A percentile compares a stretch with the other conserved stretches of the same genome.
Conservation (phyloP, 2,797 vertebrate species). For the Bufotes viridis region DNA sequence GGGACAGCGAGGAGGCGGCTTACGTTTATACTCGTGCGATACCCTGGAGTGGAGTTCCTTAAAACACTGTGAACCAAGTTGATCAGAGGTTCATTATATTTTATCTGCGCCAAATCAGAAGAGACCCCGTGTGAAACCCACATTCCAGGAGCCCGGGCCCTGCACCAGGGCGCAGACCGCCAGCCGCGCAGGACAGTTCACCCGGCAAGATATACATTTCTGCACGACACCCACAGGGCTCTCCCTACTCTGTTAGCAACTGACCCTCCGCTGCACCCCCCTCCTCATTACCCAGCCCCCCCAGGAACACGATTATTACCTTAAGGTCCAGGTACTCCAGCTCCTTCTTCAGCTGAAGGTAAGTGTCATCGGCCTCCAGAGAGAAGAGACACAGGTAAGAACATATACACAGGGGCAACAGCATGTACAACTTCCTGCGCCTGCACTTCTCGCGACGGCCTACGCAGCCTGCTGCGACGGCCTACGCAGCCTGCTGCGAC, state of each 20-base stretch:
- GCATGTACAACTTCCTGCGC: too few species aligned
- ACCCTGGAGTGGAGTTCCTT: constrained; percentile 84
- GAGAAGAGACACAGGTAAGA: constrained; percentile 7
- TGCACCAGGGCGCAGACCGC: background rate
- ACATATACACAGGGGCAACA: background rate
- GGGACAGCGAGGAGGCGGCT: constrained; percentile 77
- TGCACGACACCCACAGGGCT: background rate
- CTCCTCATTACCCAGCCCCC: background rate
- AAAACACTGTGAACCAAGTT: constrained; percentile 88
- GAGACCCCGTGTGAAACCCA: constrained; percentile 45
- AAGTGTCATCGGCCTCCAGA: constrained; percentile 95
- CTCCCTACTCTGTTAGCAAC: background rate
- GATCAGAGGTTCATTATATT: constrained; percentile 92
- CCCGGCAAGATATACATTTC: background rate
- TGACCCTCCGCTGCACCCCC: background rate
- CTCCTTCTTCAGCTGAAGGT: constrained; percentile 98
- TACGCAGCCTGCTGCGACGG: too few species aligned
- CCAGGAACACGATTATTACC: constrained; percentile 74
- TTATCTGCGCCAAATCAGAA: constrained; percentile 91
- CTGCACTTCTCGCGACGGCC: too few species aligned
- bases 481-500: too few species aligned
- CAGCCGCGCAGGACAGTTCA: background rate
- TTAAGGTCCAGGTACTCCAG: constrained; percentile 99
- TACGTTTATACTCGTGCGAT: constrained; percentile 86
- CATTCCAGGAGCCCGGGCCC: background rate